Base-by-base conservation (phyloP, 2,113 vertebrate species). In the Ammodytes dubius region DNA sequence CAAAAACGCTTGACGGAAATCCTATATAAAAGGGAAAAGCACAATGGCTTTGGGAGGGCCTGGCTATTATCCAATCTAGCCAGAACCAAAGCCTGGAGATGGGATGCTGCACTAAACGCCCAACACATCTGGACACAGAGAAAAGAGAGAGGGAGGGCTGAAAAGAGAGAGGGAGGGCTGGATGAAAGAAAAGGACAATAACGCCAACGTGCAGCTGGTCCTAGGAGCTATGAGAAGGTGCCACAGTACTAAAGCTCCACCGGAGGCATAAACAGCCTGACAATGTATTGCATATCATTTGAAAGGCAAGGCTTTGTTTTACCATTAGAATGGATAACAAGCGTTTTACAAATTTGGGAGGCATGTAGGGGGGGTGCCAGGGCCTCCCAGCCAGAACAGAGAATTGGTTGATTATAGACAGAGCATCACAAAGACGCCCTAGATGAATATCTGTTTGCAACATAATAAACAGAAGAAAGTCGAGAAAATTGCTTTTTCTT, bases 41-140 rank as follows among this genome's bases (percentile, higher is more conserved):
- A 27, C 27, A 27, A 27, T 27, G 27, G 27, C 27, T 27, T 27
- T 27, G 71, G 76, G 54, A 56, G 79, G 77, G 79, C 50, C 65
- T 85, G 88, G 87, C 84, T 85, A 68, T 88, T 89, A 83, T 85
- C 70, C 81, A 79, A 61, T 79, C 57, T 42, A 79, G 71, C 77
- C 87, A 75, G 70, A 90, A 82, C 76, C 69, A 69, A 74, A 69
- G 72, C 67, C 80, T 71, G 7, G 42, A 77, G 75, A 86, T 74
- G 77, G 70, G 79, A 56, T 65, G 81, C 79, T 88, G 61, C 61
- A 71, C 87, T 79, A 60, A 74, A 56, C 80, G 68, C 72, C 63
- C 59, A 84, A 84, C 77, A 84, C 77, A 87, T 87, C 59, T 83
- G 77, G 80, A 77, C 11, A 27, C 45, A n/a, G 43, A 83, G 65